phyloP scores from a whole-genome alignment of 2,797 vertebrate species.

The Platyrinchus mystaceus region DNA sequence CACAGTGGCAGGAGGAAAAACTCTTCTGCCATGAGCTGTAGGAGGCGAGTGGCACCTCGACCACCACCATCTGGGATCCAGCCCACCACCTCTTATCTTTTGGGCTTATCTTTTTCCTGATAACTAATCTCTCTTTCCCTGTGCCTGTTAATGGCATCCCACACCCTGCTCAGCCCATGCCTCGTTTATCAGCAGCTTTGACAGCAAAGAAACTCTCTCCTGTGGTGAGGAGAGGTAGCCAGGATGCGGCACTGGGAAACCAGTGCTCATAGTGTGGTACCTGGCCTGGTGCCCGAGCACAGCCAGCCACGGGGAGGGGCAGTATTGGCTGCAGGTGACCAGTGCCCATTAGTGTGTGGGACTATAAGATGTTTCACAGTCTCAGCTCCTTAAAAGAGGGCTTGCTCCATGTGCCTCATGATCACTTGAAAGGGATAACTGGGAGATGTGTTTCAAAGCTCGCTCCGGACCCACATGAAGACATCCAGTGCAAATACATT shows the following conservation, averaged over 20 bases:
- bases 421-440: background rate
- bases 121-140: background rate
- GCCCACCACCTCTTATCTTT: background rate
- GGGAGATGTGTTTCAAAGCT: background rate
- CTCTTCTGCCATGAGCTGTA: background rate
- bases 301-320: fast-evolving
- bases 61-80: background rate
- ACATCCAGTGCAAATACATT: background rate
- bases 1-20: background rate
- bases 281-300: background rate
- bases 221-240: background rate
- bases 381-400: background rate
- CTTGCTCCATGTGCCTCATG: background rate
- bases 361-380: background rate
- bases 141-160: background rate
- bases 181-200: background rate
- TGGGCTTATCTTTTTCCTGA: background rate
- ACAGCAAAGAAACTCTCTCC: background rate
- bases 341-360: fast-evolving
- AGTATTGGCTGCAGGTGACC: background rate
- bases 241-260: background rate
- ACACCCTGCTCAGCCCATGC: background rate
- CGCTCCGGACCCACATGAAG: fast-evolving
- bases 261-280: background rate
- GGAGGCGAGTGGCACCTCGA: fast-evolving